Base-by-base conservation (phyloP, 1,140 invertebrate species). In the Penaeus chinensis region DNA sequence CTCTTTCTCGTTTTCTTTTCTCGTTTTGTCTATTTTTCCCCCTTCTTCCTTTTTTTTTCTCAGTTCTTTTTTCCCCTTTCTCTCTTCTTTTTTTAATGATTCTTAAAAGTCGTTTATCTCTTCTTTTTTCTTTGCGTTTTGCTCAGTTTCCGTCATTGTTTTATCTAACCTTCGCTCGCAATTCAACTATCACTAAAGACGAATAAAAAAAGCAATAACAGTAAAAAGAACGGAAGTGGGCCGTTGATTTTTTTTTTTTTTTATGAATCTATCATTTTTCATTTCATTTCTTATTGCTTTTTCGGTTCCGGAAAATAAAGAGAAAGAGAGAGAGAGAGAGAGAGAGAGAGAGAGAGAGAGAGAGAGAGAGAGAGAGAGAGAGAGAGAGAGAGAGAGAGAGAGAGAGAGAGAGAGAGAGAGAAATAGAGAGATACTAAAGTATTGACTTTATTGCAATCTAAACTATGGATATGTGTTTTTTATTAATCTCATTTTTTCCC, bases 321-420 rank as follows among this genome's bases (percentile, higher is more conserved):
- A 22, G 8, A 79, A 32, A 32, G 76, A 22, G 16, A 80, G 37
- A 80, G n/a, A 62, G n/a, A 80, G 3, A 80, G n/a, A 62, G n/a
- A 80, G 42, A 80, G 3, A 27, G n/a, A 80, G 42, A 80, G n/a
- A 62, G 60, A 80, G 78, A 80, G n/a, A 27, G 60, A 80, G 42
- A 60, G 60, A 62, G 60, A 60, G 60, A 80, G 22, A 8, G 37
- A 77, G 8, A 77, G 37, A 62, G 60, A 80, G 78, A 80, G 20
- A 27, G 60, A 80, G 37, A 47, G 60, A 62, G 60, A 47, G 60
- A 80, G 22, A 8, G 37, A 77, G 8, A 77, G 37, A 42, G 37
- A 77, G 37, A 77, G 37, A 42, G 37, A 77, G 76, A 77, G 8
- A 42, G 37, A 77, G 76, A 77, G 37, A 42, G 37, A 77, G 76